Evolutionary conservation across 2,888 invertebrate genomes (phyloP), one percentile per base, ranked within the genome.

Genomic region (Scaptomyza polygonia): DNA sequence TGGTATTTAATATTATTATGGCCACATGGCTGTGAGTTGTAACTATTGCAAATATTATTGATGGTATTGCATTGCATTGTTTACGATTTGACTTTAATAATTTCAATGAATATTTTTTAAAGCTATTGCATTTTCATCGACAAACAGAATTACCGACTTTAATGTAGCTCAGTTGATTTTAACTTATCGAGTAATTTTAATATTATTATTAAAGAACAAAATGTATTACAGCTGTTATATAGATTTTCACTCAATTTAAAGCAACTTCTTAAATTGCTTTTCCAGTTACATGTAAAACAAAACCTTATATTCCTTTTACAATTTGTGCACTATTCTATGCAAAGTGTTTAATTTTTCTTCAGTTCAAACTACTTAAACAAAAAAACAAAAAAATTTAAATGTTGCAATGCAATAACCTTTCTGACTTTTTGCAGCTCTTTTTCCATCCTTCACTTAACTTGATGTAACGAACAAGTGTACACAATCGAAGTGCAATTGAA

Each of bases 401-500:
- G 30, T 34, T 66, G 44, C 49, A 48, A 45, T 43, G 49, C 43
- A 51, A 59, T 63, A 59, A 63, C 57, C 64, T 71, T 58, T 57
- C 49, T 18, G 42, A 34, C 18, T 30, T 54, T n/a, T n/a, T 16
- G 32, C 14, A 39, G 30, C 27, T 52, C 16, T 34, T 27, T 45
- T 43, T 48, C 5, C 12, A 45, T 32, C 29, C 32, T 39, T 32
- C 39, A 11, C 18, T 43, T 30, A 49, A 43, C 34, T 54, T 11
- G 27, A 42, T 21, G 16, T 43, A 53, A 36, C 43, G 53, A 72
- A 67, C 61, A 72, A 81, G 56, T 65, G 53, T 51, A 52, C 51
- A 65, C 58, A 71, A 49, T 77, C 59, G 54, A 58, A 71, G 59
- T 72, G 77, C 73, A 71, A 73, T 83, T 71, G 68, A 86, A 88